Conservation (phyloP, 2,888 invertebrate genomes). For the Ecdyonurus torrentis region DNA sequence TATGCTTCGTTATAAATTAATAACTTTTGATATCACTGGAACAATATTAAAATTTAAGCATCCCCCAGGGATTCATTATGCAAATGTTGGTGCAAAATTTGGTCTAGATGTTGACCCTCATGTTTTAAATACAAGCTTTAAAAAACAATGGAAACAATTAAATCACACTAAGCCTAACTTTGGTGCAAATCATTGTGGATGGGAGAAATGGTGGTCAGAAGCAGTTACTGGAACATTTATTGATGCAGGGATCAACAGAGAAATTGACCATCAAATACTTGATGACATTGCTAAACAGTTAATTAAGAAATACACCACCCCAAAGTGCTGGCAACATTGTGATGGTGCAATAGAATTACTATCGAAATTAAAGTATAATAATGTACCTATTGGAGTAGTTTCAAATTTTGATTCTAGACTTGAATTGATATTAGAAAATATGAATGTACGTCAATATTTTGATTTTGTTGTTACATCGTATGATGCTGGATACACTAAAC, state of each 20-base stretch:
- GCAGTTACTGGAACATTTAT: conserved; percentile 48
- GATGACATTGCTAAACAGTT: conserved; percentile 37
- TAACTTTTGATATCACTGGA: conserved; percentile 81
- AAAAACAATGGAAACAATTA: conserved; percentile 44
- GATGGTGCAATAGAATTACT: conserved; percentile 49
- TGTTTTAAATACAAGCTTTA: conserved; percentile 42
- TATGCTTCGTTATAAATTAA: conserved; percentile 17
- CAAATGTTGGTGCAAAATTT: conserved; percentile 46
- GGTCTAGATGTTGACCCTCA: conserved; percentile 45
- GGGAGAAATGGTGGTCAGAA: conserved; percentile 69
- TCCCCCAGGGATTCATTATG: conserved; percentile 58
- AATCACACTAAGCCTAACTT: conserved; percentile 60
- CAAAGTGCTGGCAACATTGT: conserved; percentile 53
- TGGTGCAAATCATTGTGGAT: conserved; percentile 47
- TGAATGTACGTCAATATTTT: conserved; percentile 52
- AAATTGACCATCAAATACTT: conserved; percentile 24
- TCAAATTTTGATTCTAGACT: conserved; percentile 82
- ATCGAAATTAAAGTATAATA: conserved; percentile 32
- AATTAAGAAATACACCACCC: conserved; percentile 51
- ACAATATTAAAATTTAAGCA: conserved; percentile 57
- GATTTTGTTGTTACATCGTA: conserved; percentile 69
- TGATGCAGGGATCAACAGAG: conserved; percentile 26
- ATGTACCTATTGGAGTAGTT: conserved; percentile 49
- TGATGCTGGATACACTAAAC: conserved; percentile 54
- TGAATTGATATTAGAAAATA: conserved; percentile 42